Evolutionary conservation across 2,113 vertebrate species (phyloP).

Genomic region (Poicephalus meyeri): DNA sequence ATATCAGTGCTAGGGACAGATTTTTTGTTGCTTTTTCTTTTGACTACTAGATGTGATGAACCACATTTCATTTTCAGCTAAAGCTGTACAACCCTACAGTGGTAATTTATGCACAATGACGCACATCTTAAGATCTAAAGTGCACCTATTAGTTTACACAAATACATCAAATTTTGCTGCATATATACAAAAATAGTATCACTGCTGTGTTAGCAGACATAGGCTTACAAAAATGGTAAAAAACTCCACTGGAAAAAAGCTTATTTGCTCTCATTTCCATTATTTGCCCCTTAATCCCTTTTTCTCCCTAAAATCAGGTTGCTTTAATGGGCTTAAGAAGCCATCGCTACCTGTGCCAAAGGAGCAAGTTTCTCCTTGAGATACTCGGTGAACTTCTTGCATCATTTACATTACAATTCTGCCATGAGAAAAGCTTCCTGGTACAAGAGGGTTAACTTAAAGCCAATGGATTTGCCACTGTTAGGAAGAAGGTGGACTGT

Average conservation of each 20-base stretch:
- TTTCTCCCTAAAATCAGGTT: background rate
- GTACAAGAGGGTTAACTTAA: background rate
- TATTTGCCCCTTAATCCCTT: background rate
- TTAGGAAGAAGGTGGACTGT: background rate
- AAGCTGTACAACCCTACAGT: background rate
- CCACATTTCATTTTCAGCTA: background rate
- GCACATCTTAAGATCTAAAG: constrained; percentile 13
- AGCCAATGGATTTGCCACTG: background rate
- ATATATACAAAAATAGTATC: constrained; percentile 17
- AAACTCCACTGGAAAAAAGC: background rate
- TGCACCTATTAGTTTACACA: background rate
- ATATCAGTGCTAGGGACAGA: background rate
- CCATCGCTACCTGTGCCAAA: background rate
- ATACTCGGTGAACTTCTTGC: background rate
- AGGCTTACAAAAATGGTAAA: constrained; percentile 17
- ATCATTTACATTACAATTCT: background rate
- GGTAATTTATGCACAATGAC: constrained; percentile 8
- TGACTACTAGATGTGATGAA: background rate
- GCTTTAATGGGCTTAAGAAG: background rate
- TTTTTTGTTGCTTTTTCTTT: background rate
- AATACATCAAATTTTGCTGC: constrained; percentile 14
- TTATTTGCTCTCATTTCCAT: background rate
- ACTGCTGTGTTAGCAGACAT: background rate
- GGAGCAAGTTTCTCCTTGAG: background rate
- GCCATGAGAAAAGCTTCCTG: background rate